Base-by-base conservation (phyloP, 2,888 invertebrate species). In the Macrophya annulata region DNA sequence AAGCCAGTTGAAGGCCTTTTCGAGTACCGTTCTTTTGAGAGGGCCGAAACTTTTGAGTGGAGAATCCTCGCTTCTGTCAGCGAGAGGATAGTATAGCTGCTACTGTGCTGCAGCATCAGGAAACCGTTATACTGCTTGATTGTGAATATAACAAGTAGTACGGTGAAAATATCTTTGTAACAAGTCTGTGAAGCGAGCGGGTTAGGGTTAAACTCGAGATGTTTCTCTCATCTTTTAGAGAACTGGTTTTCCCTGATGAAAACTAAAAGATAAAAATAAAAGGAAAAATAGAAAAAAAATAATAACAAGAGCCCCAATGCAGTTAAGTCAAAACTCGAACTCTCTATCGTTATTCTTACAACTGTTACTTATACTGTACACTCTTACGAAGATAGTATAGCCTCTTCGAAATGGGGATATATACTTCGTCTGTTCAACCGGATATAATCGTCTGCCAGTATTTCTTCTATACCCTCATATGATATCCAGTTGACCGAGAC, bases 381-480 rank as follows among this genome's bases (percentile, higher is more conserved):
- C 55, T 62, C 62, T 25, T 10, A 25, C 21, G 3, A 21, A 25
- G 62, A 31, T 3, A n/a, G 62, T 62, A 17, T 4, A 37, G 37
- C 37, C 68, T 12, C 37, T 37, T 17, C 37, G 31, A 17, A 68
- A 68, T 6, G 6, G 17, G 68, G 68, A 37, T 68, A n/a, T n/a
- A n/a, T n/a, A 68, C 31, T 37, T 68, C 37, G 68, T 5, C 68
- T 68, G 37, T 68, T 68, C 68, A 68, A 68, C 68, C 68, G 68
- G 68, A 68, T 37, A 68, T 68, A 21, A 31, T 62, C 25, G 21
- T 4, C 62, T 9, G n/a, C n/a, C 25, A 21, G 25, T 62, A 10
- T 62, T 62, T 31, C 62, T 25, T 21, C 25, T 5, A 62, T 62
- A 62, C 62, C 62, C 62, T 21, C 55, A 55, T 55, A 31, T 31